A percentile compares a stretch with the other conserved stretches of the same genome.
phyloP scores from a whole-genome alignment of 2,888 invertebrate species.

The Napeogenes sylphis region DNA sequence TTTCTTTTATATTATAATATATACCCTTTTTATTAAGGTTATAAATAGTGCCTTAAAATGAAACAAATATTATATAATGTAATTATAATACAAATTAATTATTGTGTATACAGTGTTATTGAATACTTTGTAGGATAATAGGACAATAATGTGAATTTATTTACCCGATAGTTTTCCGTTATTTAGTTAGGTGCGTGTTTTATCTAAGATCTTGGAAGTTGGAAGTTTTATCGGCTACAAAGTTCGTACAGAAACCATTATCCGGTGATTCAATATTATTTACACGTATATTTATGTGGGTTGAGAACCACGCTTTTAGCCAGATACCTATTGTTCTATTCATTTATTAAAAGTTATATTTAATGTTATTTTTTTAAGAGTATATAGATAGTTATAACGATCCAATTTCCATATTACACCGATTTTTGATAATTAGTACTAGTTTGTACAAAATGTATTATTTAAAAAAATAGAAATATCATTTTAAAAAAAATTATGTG shows the following conservation, averaged over 20 bases:
- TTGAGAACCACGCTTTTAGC: no score
- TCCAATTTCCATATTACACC: no score
- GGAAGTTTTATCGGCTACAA: constrained; percentile 12
- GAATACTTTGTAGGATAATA: background rate
- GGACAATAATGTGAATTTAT: background rate
- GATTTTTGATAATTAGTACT: no score
- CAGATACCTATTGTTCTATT: no score
- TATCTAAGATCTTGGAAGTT: constrained; percentile 19
- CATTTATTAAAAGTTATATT: no score
- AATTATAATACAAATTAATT: no score
- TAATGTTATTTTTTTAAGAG: no score
- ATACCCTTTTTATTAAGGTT: no score
- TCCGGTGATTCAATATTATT: constrained; percentile 3
- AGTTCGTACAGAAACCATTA: background rate
- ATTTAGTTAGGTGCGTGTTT: constrained; percentile 15
- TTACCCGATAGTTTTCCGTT: constrained; percentile 2
- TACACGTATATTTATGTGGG: background rate
- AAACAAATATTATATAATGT: no score
- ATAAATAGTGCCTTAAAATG: no score
- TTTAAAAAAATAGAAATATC: background rate
- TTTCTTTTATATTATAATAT: no score
- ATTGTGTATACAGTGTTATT: background rate
- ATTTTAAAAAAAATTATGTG: background rate
- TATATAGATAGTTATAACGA: no score
- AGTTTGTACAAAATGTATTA: background rate